phyloP scores from a whole-genome alignment of 1,140 invertebrate species.

The Heliconius nattereri region DNA sequence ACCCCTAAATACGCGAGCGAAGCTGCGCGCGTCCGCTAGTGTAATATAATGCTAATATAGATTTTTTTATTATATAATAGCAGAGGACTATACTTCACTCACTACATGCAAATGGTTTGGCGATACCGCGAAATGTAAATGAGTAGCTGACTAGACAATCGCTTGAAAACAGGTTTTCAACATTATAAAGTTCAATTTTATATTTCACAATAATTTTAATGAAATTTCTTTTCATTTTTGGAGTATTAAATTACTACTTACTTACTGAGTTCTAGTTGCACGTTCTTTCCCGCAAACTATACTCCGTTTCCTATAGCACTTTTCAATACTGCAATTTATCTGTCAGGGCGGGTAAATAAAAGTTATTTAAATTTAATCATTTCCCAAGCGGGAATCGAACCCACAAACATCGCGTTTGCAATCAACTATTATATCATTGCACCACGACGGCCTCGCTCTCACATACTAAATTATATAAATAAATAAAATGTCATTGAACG shows the following conservation, averaged over 20 bases:
- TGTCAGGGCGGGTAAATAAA: no score
- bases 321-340: no score
- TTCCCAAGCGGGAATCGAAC: no score
- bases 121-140: conserved; percentile 14
- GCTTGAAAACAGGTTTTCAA: conserved; percentile 10
- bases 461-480: no score
- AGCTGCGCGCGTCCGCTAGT: no score
- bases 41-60: neutral
- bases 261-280: neutral
- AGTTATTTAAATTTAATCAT: no score
- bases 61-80: neutral
- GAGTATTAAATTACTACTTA: neutral
- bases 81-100: neutral
- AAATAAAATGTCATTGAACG: no score
- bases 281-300: neutral
- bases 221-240: neutral
- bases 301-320: no score
- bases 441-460: no score
- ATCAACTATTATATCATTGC: no score
- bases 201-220: neutral
- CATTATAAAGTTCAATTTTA: conserved; percentile 6
- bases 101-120: conserved; percentile 1
- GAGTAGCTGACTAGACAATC: conserved; percentile 8
- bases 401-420: no score
- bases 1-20: no score